Base-by-base conservation (phyloP, 2,888 invertebrate genomes). In the Melinaea marsaeus region DNA sequence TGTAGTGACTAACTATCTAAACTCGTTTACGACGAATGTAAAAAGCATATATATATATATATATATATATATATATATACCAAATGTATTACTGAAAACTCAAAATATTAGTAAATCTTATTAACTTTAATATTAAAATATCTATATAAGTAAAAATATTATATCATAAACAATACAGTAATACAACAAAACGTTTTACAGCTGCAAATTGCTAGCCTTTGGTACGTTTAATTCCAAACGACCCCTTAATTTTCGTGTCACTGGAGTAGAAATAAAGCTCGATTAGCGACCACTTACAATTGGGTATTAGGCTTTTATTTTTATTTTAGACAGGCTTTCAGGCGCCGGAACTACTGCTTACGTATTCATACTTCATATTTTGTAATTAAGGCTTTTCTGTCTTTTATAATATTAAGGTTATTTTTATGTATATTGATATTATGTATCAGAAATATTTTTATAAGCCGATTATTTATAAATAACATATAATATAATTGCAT, bases 271-370 rank as follows among this genome's bases (percentile, higher is more conserved):
- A 51, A 51, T 48, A 51, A 51, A 51, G 51, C 51, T 51, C 51
- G 51, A 51, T 51, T 51, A 51, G 51, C 51, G 51, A 51, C 32
- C 22, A 51, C 51, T 51, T 51, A 51, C 51, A 51, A 51, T 51
- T 51, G 51, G 22, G 32, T 51, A 48, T 48, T 48, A 51, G 7
- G 51, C 51, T 51, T 51, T 32, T 51, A 32, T 51, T 32, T 51
- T 51, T 51, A 51, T 51, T 51, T 32, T 51, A 51, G 51, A 51
- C 51, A 51, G 51, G 51, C 51, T 51, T 51, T 51, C 32, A 51
- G 51, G 51, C 51, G 51, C 51, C 51, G 51, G 51, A 51, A 32
- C 32, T 51, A 32, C 51, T 32, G 51, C 5, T 32, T 37, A 32
- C 5, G 51, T 51, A 51, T 51, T 51, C 51, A 51, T 51, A 51